Percentiles rank a stretch among this genome's conserved stretches.
Conservation (phyloP, 2,888 invertebrate species). For the Ectemnius cavifrons region DNA sequence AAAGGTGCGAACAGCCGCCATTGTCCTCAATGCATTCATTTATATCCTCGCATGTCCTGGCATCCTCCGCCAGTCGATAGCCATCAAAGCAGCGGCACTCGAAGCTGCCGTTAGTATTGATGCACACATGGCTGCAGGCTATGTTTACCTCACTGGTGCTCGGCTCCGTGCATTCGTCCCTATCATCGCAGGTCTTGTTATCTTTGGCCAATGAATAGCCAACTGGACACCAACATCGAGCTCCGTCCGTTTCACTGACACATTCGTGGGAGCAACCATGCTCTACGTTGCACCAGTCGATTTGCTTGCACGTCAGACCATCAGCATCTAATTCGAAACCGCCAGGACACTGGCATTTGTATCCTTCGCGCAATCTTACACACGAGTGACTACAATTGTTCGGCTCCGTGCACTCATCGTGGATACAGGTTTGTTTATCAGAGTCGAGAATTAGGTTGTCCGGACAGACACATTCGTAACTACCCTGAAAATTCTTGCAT, state of each 20-base stretch:
- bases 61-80: constrained; percentile 76
- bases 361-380: constrained; percentile 75
- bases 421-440: constrained; percentile 70
- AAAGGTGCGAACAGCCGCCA: constrained; percentile 80
- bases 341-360: constrained; percentile 80
- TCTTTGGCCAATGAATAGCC: constrained; percentile 73
- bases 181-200: constrained; percentile 73
- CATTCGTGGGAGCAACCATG: constrained; percentile 84
- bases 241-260: constrained; percentile 79
- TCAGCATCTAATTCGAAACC: constrained; percentile 74
- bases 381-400: constrained; percentile 65
- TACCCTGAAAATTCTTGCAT: constrained; percentile 76
- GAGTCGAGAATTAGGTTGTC: constrained; percentile 70
- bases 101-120: constrained; percentile 82
- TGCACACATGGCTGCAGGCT: constrained; percentile 78
- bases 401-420: constrained; percentile 67
- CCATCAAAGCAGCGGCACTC: constrained; percentile 81
- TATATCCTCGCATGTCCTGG: constrained; percentile 70
- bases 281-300: constrained; percentile 77
- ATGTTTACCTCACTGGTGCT: constrained; percentile 69
- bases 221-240: constrained; percentile 78
- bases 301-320: constrained; percentile 72
- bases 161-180: constrained; percentile 78
- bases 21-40: constrained; percentile 78
- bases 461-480: constrained; percentile 79